Conservation (phyloP, 1,140 invertebrate genomes). For the Zaprionus tsacasi region DNA sequence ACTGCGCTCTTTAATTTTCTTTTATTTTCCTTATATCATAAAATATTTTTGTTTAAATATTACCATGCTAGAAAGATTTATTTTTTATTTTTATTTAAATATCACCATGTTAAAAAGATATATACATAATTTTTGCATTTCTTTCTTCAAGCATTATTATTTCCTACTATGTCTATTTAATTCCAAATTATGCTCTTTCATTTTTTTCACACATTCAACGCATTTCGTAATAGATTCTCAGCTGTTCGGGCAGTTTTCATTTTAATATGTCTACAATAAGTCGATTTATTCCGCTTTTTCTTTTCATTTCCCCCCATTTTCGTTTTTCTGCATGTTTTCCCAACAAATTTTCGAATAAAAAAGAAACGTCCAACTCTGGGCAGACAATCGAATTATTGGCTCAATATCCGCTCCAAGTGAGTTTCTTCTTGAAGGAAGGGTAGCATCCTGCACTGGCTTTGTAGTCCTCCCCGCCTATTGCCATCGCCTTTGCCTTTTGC, state of each 20-base stretch:
- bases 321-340: neutral
- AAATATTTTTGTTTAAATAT: no score
- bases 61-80: no score
- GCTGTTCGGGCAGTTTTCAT: neutral
- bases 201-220: neutral
- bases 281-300: conserved; percentile 12
- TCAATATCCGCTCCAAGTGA: conserved; percentile 65
- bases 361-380: conserved; percentile 27
- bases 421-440: conserved; percentile 36
- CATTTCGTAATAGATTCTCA: neutral
- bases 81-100: no score
- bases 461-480: conserved; percentile 24
- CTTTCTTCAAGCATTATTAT: no score
- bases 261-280: conserved; percentile 25
- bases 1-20: no score
- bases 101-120: neutral
- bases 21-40: neutral
- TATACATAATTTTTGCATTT: neutral
- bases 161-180: no score
- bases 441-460: conserved; percentile 38
- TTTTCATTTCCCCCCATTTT: conserved; percentile 1
- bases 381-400: conserved; percentile 80
- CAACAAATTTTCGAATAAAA: conserved; percentile 52
- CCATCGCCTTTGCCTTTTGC: conserved; percentile 36
- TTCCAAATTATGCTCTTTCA: no score